Base-by-base conservation (phyloP, 2,888 invertebrate species). In the Enchytraeus crypticus region DNA sequence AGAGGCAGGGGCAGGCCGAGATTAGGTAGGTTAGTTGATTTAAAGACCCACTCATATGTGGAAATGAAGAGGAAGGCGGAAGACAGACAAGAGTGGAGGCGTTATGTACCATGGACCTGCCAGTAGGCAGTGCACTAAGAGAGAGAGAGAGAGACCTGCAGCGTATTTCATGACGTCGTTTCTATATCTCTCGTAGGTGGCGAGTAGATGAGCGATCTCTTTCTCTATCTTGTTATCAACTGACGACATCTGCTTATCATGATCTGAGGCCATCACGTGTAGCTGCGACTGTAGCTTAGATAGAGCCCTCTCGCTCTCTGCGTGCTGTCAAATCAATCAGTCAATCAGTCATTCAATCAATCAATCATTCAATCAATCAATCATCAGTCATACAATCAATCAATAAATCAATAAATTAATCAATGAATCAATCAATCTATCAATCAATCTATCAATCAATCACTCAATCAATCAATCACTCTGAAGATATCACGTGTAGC, bases 111-210 rank as follows among this genome's bases (percentile, higher is more conserved):
- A n/a, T n/a, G n/a, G n/a, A n/a, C n/a, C n/a, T n/a, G n/a, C n/a
- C n/a, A n/a, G n/a, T n/a, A n/a, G n/a, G 51, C 18, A 49, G 18
- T 18, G 21, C 18, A 49, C 11, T 38, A 55, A 5, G n/a, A 23
- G 45, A 14, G 2, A 18, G 3, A 2, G 23, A 18, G 30, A 2
- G 18, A 38, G 63, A 76, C 77, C 78, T 62, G 70, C 73, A 53
- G 74, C 70, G 66, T 72, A 76, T 64, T 75, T 77, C 55, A 73
- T 68, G 23, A 74, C 67, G 66, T 78, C 77, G 68, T 77, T 77
- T 63, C 74, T 71, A 61, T 77, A 73, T 45, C 73, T 68, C 68
- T 79, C 79, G 67, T 72, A 75, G 11, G 69, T 72, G 14, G 78
- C 77, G 29, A 71, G 66, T 46, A 77, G 65, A 56, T 73, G 74